Evolutionary conservation across 2,113 vertebrate species (phyloP).

Genomic region (Tyrannus savana): DNA sequence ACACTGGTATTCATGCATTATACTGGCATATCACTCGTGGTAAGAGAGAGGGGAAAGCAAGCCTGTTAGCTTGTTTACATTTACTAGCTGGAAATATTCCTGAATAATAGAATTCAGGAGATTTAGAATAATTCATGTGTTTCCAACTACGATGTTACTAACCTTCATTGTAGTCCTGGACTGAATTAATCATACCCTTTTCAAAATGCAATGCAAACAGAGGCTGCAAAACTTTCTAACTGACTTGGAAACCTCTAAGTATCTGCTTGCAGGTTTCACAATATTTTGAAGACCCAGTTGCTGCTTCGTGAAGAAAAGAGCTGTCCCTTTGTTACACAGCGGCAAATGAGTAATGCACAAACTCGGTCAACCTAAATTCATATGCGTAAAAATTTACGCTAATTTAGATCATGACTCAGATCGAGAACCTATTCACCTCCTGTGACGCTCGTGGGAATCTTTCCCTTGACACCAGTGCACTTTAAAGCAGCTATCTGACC

Average conservation of each 20-base stretch:
- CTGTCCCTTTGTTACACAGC: background rate
- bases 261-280: background rate
- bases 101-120: background rate
- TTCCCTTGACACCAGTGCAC: background rate
- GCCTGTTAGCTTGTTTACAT: background rate
- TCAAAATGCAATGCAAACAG: background rate
- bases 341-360: background rate
- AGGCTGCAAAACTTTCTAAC: background rate
- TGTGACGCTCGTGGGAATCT: background rate
- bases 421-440: background rate
- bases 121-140: slow-evolving; percentile 22
- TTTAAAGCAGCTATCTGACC: background rate
- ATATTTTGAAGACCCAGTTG: background rate
- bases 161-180: background rate
- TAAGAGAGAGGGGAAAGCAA: background rate
- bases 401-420: background rate
- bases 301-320: background rate
- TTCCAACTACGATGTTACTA: background rate
- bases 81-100: background rate
- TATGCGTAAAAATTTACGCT: background rate
- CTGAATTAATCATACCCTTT: slow-evolving; percentile 17
- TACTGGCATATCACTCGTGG: background rate
- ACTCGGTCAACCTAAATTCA: background rate
- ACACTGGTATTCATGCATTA: background rate
- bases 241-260: background rate